Conservation (phyloP, 2,113 vertebrate species). For the Heterotis niloticus region DNA sequence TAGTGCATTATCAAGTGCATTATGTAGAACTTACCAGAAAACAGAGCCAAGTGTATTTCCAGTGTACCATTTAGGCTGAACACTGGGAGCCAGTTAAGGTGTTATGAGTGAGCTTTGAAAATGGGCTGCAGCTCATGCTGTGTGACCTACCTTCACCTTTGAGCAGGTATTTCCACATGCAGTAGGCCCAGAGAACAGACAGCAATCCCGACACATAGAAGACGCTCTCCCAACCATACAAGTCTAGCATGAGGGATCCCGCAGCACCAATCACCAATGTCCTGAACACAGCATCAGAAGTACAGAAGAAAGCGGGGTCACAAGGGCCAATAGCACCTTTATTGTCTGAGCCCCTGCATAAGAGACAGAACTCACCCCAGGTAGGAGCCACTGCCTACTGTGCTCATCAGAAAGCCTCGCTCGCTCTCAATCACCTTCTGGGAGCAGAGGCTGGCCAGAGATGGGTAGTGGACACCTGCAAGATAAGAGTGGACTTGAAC, state of each 20-base stretch:
- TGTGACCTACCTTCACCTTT: conserved; percentile 72
- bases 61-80: no score
- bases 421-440: conserved; percentile 84
- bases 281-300: conserved; percentile 51
- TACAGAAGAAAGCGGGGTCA: not conserved
- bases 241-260: conserved; percentile 85
- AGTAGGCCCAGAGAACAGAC: conserved; percentile 85
- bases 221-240: conserved; percentile 86
- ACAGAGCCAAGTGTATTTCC: no score
- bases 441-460: conserved; percentile 75
- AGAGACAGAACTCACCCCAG: conserved; percentile 75
- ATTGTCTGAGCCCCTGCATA: not conserved
- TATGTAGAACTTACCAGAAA: no score
- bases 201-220: conserved; percentile 86
- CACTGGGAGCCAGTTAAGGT: no score
- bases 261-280: conserved; percentile 80
- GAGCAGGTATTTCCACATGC: conserved; percentile 85
- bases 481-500: conserved; percentile 6
- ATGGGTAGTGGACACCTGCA: conserved; percentile 71
- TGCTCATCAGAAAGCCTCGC: conserved; percentile 87
- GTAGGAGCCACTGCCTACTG: conserved; percentile 86
- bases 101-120: no score
- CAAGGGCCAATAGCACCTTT: not conserved
- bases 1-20: no score
- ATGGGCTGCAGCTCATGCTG: no score